Base-by-base conservation (phyloP, 2,797 vertebrate genomes). In the Microctenopoma stevenorrisi region DNA sequence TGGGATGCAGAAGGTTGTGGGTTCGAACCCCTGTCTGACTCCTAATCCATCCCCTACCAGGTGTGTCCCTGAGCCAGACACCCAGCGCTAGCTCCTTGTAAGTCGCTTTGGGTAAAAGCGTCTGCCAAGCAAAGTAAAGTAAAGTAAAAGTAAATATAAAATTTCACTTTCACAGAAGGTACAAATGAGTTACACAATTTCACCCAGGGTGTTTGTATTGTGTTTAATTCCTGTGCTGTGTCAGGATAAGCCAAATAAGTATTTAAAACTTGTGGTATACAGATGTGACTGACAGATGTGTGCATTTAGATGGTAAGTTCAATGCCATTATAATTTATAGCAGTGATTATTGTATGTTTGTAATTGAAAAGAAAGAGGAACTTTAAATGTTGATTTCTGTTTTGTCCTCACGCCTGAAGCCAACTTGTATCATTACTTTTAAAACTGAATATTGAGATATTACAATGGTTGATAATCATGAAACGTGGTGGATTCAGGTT, bases 281-380 rank as follows among this genome's bases (percentile, higher is more conserved):
- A 18, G 18, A 18, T 18, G 18, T 18, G 18, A 18, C 18, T 18
- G 18, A 18, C 94, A 95, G 88, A 93, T 94, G 94, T 88, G 58
- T 35, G 6, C 30, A 58, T 62, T 60, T 58, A 28, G 14, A 15
- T 25, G 13, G 33, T 47, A 4, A 56, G 75, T 62, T 56, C 1
- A 72, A 44, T 56, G 22, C 49, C 33, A 22, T 66, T 62, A 11
- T 16, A 60, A 68, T 63, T 50, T 48, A 67, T 56, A 33, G 56
- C 16, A 49, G 55, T 7, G 73, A 18, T 57, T 61, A 56, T 64
- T 18, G 33, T 40, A n/a, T 22, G 22, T 22, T 22, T 22, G 22
- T 22, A 22, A 1, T 1, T 22, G 22, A 22, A 22, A 22, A 22
- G 22, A 22, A 22, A 22, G 22, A 22, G 22, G 22, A 22, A 22